Conservation (phyloP, 1,140 invertebrate genomes). For the Drosophila prosaltans region DNA sequence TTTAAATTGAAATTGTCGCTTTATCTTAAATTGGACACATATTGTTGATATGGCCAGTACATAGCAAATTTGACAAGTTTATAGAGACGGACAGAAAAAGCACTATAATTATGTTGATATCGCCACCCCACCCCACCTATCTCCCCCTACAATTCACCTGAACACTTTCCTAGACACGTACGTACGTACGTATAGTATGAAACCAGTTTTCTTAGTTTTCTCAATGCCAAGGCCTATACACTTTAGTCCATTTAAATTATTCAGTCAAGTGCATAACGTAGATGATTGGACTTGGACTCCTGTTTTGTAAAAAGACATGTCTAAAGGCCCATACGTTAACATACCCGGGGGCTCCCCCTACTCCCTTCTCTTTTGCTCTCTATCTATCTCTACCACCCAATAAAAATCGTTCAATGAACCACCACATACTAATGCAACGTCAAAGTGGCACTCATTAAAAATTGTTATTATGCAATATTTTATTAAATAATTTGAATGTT, state of each 20-base stretch:
- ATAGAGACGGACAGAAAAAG: slow-evolving; percentile 34
- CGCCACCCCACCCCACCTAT: slow-evolving; percentile 6
- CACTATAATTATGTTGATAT: slow-evolving; percentile 51
- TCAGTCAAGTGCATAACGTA: background rate
- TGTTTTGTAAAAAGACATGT: background rate
- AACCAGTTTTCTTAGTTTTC: background rate
- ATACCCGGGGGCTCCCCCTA: background rate
- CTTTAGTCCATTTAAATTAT: slow-evolving; percentile 7
- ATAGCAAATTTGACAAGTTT: slow-evolving; percentile 47
- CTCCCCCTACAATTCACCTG: background rate
- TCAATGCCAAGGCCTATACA: slow-evolving; percentile 8
- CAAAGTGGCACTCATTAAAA: slow-evolving; percentile 6
- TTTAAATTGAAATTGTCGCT: slow-evolving; percentile 75
- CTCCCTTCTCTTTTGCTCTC: no score
- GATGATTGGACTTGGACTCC: background rate
- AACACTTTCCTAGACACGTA: background rate
- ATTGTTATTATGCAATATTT: slow-evolving; percentile 7
- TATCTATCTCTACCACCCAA: background rate
- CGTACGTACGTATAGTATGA: background rate
- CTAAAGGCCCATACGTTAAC: background rate
- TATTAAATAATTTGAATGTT: slow-evolving; percentile 6
- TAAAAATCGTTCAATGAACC: slow-evolving; percentile 5
- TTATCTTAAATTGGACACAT: slow-evolving; percentile 72
- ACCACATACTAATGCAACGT: background rate
- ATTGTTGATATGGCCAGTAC: slow-evolving; percentile 52